Evolutionary conservation across 2,797 vertebrate species (phyloP), one percentile per base, ranked within the genome.

Genomic region (Sorex maritimensis): DNA sequence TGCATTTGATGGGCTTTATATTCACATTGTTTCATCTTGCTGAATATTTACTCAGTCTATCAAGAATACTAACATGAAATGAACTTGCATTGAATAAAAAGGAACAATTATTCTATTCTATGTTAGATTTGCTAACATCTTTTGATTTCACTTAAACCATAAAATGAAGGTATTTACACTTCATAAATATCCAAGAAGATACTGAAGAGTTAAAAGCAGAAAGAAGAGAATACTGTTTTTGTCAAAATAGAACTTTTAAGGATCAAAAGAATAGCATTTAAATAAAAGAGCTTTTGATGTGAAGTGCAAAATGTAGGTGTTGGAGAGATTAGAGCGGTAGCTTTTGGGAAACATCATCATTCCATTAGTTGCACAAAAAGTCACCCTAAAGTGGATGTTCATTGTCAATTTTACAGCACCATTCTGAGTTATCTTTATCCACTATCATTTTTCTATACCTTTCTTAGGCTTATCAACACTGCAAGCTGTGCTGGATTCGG

Each of bases 401-500:
- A 34, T 19, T 71, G 58, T 78, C 63, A 34, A 65, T 88, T 55
- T 75, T 1, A 0, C 92, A 91, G n/a, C 41, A 52, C 17, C 44
- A 73, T 12, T 71, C 82, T 90, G 15, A 75, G 21, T 80, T 94
- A 58, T 12, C 19, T 92, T 90, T 94, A 38, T 91, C 34, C 13
- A 46, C 93, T 44, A 24, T 86, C 61, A 26, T 67, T 82, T 96
- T 72, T 91, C 96, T 96, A 94, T 81, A n/a, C 92, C 93, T 94
- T 44, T 12, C 68, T 41, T 96, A 99, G 99, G 99, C 75, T 98
- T 99, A 94, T 99, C 99, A 38, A 99, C 99, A 0, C 97, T 99
- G 86, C 99, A 99, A 98, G 99, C 99, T 84, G 99, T 99, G 88
- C 98, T 99, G 97, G 99, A 99, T 98, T 99, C 98, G 1, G 99